Base-by-base conservation (phyloP, 2,797 vertebrate genomes). In the Pseudocheirus occidentalis region DNA sequence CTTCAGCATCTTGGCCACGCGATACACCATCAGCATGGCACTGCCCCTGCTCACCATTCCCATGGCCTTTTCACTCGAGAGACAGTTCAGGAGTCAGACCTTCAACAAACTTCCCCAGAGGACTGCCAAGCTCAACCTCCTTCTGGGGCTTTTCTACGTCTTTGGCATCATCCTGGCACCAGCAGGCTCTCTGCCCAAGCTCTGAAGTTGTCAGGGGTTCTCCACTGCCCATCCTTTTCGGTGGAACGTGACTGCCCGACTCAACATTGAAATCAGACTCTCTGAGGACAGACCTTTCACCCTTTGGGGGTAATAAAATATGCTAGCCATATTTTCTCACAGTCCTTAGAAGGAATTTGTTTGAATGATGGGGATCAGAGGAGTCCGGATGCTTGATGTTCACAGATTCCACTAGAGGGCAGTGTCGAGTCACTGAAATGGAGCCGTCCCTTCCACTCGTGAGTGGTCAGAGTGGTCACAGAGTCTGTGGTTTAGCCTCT, bases 111-210 rank as follows among this genome's bases (percentile, higher is more conserved):
- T 99, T 95, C 99, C 99, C 0, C 99, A 99, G 96, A 99, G 99
- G 98, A 99, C 99, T 0, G 99, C 99, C 98, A 99, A 99, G 59
- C 99, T 99, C 97, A 99, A 99, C 97, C 99, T 99, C 1, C 98
- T 99, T 9, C 98, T 99, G 98, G 99, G 99, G 94, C 99, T 99
- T 90, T 99, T 99, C 97, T 99, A 99, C 0, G 99, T 99, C 28
- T 99, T 99, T 1, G 99, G 99, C 62, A 99, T 99, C 87, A 99
- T 99, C 0, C 96, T 99, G 96, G 99, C 99, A 0, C 99, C 99
- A 1, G 97, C 98, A 0, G 99, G 99, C 55, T 99, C 99, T 93
- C 98, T 99, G 96, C 99, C 99, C 13, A 98, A 99, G 96, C 98
- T 99, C 95, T 99, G 94, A 98, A 7, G 3, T 18, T 2, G 0